phyloP scores from a whole-genome alignment of 2,888 invertebrate species.

The Spodoptera picta region DNA sequence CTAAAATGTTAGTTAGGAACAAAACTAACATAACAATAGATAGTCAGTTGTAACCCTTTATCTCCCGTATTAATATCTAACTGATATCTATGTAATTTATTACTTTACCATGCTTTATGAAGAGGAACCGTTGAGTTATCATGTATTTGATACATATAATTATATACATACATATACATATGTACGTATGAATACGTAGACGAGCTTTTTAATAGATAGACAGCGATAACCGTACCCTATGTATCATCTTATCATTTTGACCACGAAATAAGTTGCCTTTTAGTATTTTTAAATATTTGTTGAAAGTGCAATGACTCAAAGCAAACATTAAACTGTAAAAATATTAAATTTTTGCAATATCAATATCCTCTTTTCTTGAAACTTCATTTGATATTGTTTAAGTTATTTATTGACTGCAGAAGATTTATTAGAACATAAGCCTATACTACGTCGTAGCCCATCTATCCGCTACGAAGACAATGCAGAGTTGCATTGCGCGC shows the following conservation, averaged over 20 bases:
- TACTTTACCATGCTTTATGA: constrained; percentile 40
- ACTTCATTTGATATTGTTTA: too few relatives aligned
- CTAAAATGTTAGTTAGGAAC: too few relatives aligned
- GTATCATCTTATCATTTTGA: background rate
- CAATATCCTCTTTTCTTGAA: too few relatives aligned
- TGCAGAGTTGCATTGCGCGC: too few relatives aligned
- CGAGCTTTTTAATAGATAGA: background rate
- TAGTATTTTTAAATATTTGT: too few relatives aligned
- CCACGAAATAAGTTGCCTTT: background rate
- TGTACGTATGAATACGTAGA: background rate
- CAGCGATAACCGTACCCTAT: background rate
- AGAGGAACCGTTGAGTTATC: constrained; percentile 41
- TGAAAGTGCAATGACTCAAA: too few relatives aligned
- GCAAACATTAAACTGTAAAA: too few relatives aligned
- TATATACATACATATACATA: constrained; percentile 3
- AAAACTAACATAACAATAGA: constrained; percentile 5
- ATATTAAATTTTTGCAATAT: too few relatives aligned
- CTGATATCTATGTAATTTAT: constrained; percentile 45
- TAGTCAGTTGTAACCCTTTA: constrained; percentile 30
- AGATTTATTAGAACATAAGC: too few relatives aligned
- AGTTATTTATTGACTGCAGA: too few relatives aligned
- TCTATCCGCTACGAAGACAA: too few relatives aligned
- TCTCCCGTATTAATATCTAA: constrained; percentile 43
- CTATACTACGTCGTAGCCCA: too few relatives aligned
- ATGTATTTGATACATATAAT: background rate